Base-by-base conservation (phyloP, 2,113 vertebrate species). In the Myrmecophaga tridactyla region DNA sequence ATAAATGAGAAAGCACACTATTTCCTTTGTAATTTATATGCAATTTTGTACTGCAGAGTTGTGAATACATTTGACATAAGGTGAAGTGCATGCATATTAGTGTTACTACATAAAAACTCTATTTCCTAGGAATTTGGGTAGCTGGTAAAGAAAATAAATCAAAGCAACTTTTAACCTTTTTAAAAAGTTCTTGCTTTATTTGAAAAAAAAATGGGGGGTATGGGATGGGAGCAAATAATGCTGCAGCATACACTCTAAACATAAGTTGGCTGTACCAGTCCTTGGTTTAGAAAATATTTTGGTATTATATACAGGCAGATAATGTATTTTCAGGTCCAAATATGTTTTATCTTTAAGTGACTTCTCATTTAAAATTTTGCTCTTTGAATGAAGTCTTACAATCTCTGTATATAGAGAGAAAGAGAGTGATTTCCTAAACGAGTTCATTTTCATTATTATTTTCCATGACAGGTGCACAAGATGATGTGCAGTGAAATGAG, bases 401-500 rank as follows among this genome's bases (percentile, higher is more conserved):
- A 96, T 96, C 80, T 95, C 31, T 88, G 94, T 76, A 93, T 86
- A 48, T 46, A 96, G 58, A 95, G 80, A 96, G 96, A 90, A 94
- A 96, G 81, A 96, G 81, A 97, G 78, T 65, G 63, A 36, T 95
- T 96, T 96, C 80, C 93, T 95, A 95, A 97, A 96, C 43, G 95
- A 96, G 69, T 96, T 97, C 73, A 34, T 95, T 95, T 97, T 86
- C 91, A 81, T 96, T 94, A 81, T 78, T 93, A 94, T 97, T 97
- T 77, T 76, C 93, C 93, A 43, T 70, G 93, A 69, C 80, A 95
- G 84, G 90, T 97, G 63, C 94, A 91, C 69, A 89, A 0, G 0
- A 84, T 73, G 81, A 83, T 88, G 81, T 88, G 60, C 87, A 70
- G 27, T 73, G 81, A 78, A 94, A 92, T 69, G 95, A 97, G 51